phyloP scores from a whole-genome alignment of 1,140 invertebrate species.

The Leptoteleia sp. region DNA sequence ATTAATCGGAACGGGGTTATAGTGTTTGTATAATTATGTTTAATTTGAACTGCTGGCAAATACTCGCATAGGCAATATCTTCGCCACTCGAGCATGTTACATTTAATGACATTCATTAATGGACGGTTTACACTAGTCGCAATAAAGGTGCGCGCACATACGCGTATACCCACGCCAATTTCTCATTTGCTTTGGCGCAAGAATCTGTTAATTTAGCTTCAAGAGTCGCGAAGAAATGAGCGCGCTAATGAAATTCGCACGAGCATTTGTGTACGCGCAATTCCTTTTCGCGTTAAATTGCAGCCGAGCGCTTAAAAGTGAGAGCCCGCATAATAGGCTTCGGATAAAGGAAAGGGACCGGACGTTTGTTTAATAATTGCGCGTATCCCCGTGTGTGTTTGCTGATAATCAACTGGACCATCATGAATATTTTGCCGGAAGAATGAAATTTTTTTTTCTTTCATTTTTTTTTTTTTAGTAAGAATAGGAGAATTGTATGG shows the following conservation, averaged over 20 bases:
- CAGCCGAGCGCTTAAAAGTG: conserved; percentile 28
- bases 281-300: conserved; percentile 59
- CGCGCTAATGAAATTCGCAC: conserved; percentile 68
- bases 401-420: too few relatives aligned
- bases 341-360: conserved; percentile 30
- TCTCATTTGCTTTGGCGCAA: conserved; percentile 67
- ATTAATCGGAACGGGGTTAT: conserved; percentile 61
- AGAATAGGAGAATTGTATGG: too few relatives aligned
- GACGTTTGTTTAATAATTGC: conserved; percentile 41
- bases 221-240: conserved; percentile 67
- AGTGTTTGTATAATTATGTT: conserved; percentile 69
- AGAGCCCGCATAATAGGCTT: conserved; percentile 48
- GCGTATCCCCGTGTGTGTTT: too few relatives aligned
- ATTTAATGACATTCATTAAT: conserved; percentile 80
- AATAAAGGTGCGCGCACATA: conserved; percentile 75
- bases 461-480: too few relatives aligned
- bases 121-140: conserved; percentile 77
- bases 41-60: conserved; percentile 72
- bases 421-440: too few relatives aligned
- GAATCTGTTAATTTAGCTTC: conserved; percentile 68
- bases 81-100: conserved; percentile 74
- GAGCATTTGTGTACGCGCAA: conserved; percentile 61
- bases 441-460: too few relatives aligned
- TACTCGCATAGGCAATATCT: conserved; percentile 69
- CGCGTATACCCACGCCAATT: conserved; percentile 64